Evolutionary conservation across 2,797 vertebrate species (phyloP), one percentile per base, ranked within the genome.

Genomic region (Melanotaenia trifasciata): DNA sequence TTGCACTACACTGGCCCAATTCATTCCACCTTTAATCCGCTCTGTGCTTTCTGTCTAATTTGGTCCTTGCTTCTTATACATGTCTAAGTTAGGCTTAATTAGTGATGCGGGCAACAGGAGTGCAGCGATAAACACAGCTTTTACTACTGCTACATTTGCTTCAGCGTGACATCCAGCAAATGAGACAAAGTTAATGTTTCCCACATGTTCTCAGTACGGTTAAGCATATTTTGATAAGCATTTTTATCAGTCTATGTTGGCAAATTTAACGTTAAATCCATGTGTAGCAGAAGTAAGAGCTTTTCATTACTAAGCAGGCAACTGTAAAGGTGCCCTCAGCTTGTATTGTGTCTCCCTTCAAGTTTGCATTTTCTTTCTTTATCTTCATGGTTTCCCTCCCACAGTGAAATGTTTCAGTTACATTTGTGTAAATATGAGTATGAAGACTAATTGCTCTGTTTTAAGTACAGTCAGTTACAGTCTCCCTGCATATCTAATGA

Each of bases 21-120:
- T 94, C 93, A 94, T 93, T 92, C 86, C 84, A 74, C 32, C 62
- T 89, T 78, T 94, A 94, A 95, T 95, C 94, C 86, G 78, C 87
- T 94, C 91, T 91, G 87, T 77, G 84, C 79, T 88, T 84, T 87
- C 87, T 84, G 87, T 89, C 81, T 91, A 84, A 88, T 91, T 90
- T 89, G 83, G 82, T 71, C 72, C 51, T 47, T 59, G 77, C 79
- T 78, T 87, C 78, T 88, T 86, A 74, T 81, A 67, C 77, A 75
- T 73, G 73, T 79, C 82, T 88, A 70, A 90, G 76, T 91, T 76
- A 74, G 72, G 62, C 72, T 77, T 74, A 86, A 72, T 71, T 61
- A 78, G 74, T 67, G 69, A 82, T 76, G 70, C 45, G 74, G 67
- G 62, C 66, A 43, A 64, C 74, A 70, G 73, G 66, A 64, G 59